These are phyloP conservation scores for Seriola quinqueradiata DNA, from an alignment of 2,113 vertebrate species.

Conservation along the genomic window DNA sequence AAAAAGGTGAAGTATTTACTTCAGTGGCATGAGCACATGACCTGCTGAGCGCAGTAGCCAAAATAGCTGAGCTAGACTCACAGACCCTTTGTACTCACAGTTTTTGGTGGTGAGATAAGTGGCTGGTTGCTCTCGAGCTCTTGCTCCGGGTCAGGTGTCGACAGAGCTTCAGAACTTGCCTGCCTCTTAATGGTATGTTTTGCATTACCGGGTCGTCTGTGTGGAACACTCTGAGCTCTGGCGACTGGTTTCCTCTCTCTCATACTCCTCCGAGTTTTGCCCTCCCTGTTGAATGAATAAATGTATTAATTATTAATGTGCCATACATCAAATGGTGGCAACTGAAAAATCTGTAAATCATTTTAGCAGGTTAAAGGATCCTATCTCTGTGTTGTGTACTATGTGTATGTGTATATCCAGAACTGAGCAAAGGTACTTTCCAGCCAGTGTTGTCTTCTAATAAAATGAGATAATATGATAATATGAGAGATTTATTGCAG, in stretches of 20 bases:
- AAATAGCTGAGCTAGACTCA: background rate
- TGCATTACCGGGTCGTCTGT: constrained; percentile 69
- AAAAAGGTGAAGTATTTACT: background rate
- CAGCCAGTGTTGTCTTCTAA: background rate
- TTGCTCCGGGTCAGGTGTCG: constrained; percentile 9
- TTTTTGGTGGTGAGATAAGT: constrained; percentile 69
- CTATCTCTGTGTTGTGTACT: background rate
- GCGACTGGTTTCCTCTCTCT: constrained; percentile 78
- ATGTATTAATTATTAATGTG: background rate
- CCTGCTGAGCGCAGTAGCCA: background rate
- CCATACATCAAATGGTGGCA: background rate
- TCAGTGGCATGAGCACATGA: background rate
- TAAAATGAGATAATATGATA: background rate
- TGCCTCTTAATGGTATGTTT: constrained; percentile 73
- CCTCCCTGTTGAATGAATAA: constrained; percentile 24
- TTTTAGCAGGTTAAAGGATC: background rate
- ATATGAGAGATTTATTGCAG: background rate
- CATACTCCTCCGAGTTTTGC: constrained; percentile 31
- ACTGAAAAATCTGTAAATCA: background rate
- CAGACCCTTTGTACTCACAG: constrained; percentile 67
- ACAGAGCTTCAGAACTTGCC: constrained; percentile 69
- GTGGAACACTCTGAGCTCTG: constrained; percentile 92
- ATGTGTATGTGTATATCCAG: background rate
- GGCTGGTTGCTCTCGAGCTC: constrained; percentile 43
- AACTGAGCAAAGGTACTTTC: background rate